Percentiles rank a stretch among this genome's conserved stretches.
Evolutionary conservation across 1,140 invertebrate species (phyloP).

Genomic region (Hyphantria cunea): DNA sequence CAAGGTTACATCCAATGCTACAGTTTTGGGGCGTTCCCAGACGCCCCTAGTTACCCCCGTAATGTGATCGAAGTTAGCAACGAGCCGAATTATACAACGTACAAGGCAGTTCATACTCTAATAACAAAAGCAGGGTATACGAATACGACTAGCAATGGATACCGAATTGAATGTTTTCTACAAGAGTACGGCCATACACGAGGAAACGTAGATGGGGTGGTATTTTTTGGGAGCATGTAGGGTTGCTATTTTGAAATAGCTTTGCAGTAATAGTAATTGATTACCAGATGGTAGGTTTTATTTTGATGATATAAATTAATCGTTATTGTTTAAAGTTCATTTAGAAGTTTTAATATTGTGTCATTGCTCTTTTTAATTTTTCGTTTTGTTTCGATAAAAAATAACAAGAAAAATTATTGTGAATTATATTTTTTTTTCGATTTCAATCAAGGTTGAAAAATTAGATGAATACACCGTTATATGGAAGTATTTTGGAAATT

Average conservation of each 20-base stretch:
- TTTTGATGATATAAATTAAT: not conserved
- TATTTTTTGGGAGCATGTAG: not conserved
- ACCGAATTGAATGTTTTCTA: not conserved
- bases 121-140: not conserved
- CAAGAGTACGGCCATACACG: not conserved
- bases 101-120: not conserved
- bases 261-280: not conserved
- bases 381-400: no score
- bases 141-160: not conserved
- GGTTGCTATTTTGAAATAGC: not conserved
- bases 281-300: not conserved
- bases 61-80: constrained; percentile 15
- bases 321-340: no score
- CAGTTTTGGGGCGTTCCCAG: constrained; percentile 55
- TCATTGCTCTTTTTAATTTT: no score
- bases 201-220: not conserved
- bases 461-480: no score
- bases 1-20: constrained; percentile 39
- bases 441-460: no score
- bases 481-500: no score
- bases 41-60: constrained; percentile 33
- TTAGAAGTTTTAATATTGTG: no score
- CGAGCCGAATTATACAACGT: constrained; percentile 3
- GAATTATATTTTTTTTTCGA: no score
- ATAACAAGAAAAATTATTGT: no score